Percentiles rank a stretch among this genome's conserved stretches.
Conservation (phyloP, 2,888 invertebrate species). For the Plemyria rubiginata region DNA sequence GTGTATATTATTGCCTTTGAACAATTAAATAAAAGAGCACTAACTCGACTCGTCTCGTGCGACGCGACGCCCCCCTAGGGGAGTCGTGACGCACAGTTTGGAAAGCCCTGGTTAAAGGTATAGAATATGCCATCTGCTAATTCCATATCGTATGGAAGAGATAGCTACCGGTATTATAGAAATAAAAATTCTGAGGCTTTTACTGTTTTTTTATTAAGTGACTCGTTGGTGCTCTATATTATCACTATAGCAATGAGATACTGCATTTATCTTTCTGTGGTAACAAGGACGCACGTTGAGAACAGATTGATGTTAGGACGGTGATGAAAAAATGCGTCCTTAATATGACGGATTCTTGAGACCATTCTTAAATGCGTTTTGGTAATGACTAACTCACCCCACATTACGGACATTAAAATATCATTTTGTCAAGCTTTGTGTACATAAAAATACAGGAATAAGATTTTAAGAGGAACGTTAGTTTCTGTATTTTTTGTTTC, state of each 20-base stretch:
- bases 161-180: too few relatives aligned
- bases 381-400: slow-evolving; percentile 71
- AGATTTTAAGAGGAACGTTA: slow-evolving; percentile 56
- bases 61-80: too few relatives aligned
- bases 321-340: slow-evolving; percentile 77
- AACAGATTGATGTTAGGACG: slow-evolving; percentile 76
- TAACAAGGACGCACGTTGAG: slow-evolving; percentile 75
- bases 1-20: too few relatives aligned
- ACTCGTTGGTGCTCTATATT: neutral
- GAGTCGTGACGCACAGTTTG: too few relatives aligned
- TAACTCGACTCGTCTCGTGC: too few relatives aligned
- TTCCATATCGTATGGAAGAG: too few relatives aligned
- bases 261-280: slow-evolving; percentile 32
- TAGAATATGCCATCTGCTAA: too few relatives aligned
- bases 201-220: too few relatives aligned
- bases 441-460: slow-evolving; percentile 67
- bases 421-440: slow-evolving; percentile 76
- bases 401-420: slow-evolving; percentile 70
- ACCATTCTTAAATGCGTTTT: slow-evolving; percentile 72
- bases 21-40: too few relatives aligned
- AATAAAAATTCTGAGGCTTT: too few relatives aligned
- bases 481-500: slow-evolving; percentile 25
- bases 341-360: slow-evolving; percentile 73
- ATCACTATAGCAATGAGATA: neutral
- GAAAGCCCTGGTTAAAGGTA: too few relatives aligned